Base-by-base conservation (phyloP, 2,888 invertebrate species). In the Aphodius granarius region DNA sequence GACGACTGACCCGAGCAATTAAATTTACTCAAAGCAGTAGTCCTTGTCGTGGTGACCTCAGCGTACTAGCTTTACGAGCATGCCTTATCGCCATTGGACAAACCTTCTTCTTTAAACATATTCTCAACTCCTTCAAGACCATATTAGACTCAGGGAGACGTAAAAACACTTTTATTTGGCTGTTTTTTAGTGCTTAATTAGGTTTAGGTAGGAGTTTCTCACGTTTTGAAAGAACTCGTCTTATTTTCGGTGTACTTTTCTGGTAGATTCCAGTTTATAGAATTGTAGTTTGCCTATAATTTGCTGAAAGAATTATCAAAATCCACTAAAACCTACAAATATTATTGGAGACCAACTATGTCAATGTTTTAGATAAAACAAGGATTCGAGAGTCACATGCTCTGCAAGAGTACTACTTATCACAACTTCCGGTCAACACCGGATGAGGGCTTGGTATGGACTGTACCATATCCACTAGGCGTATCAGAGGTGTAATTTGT, bases 11-110 rank as follows among this genome's bases (percentile, higher is more conserved):
- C 66, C 20, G 19, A 18, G 17, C 66, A 66, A 66, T 66, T 66
- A 66, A 66, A 66, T 66, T 66, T 66, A 66, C 66, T 66, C 20
- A 66, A 16, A 66, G 66, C 17, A 13, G 66, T n/a, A 66, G 66
- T 19, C 66, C 66, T 66, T 66, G 66, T 66, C 20, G 18, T 17
- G 18, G n/a, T 66, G 66, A 66, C 66, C 66, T 66, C 66, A 66
- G 13, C 66, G 20, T 66, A 3, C 43, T 13, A 1, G 43, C 43
- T 43, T 43, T 43, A 43, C 43, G 43, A 43, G 2, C 43, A 43
- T 43, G 43, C 43, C 43, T 43, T 43, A 43, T 43, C 43, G 6
- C 4, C 43, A 9, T 43, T 43, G 43, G 43, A 13, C 13, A 43
- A 43, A 43, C 43, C 9, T 9, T 43, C 43, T 43, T 13, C 43